Conservation (phyloP, 2,113 vertebrate species). For the Catharus fuscescens region DNA sequence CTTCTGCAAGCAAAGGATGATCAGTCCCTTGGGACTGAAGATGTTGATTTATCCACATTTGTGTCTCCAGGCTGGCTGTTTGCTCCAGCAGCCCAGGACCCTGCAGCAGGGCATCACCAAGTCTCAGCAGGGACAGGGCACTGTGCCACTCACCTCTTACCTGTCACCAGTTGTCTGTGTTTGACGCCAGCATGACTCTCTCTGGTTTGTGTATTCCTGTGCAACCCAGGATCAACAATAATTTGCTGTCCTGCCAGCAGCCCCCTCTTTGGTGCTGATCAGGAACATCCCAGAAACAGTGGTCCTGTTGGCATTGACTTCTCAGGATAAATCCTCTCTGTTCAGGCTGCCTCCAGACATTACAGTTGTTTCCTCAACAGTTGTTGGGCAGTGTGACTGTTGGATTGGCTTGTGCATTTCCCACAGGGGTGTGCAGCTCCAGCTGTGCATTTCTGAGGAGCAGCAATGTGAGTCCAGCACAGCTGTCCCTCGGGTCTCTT, state of each 20-base stretch:
- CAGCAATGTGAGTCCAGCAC: rapidly evolving
- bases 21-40: not conserved
- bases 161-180: not conserved
- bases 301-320: not conserved
- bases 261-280: too few relatives aligned
- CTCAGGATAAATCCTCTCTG: not conserved
- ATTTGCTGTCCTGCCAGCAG: not conserved
- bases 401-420: not conserved
- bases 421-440: not conserved
- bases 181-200: not conserved
- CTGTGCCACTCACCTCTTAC: not conserved
- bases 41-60: not conserved
- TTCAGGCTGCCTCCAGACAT: not conserved
- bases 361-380: not conserved
- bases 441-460: rapidly evolving
- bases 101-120: rapidly evolving
- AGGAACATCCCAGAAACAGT: not conserved
- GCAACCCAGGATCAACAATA: not conserved
- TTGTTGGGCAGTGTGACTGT: not conserved
- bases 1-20: not conserved
- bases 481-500: not conserved
- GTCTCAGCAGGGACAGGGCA: rapidly evolving
- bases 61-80: not conserved
- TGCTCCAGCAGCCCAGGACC: not conserved
- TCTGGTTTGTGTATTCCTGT: rapidly evolving